Conservation (phyloP, 2,888 invertebrate genomes). For the Epinotia brunnichana region DNA sequence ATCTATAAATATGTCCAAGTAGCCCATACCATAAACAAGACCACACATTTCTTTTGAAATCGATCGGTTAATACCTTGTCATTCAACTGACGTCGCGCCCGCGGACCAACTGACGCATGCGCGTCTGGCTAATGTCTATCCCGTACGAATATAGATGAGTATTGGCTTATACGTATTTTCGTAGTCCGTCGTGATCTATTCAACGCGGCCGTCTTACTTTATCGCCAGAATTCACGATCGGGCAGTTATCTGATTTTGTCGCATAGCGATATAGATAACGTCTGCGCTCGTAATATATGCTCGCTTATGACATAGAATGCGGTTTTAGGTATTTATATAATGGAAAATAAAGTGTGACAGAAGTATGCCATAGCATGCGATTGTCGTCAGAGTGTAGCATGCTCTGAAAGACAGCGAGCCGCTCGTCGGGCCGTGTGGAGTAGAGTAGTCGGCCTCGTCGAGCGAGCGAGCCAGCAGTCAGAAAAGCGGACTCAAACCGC, state of each 20-base stretch:
- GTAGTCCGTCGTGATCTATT: conserved; percentile 70
- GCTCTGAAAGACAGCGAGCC: conserved; percentile 47
- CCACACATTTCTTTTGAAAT: conserved; percentile 75
- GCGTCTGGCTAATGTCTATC: conserved; percentile 81
- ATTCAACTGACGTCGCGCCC: conserved; percentile 78
- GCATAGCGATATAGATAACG: conserved; percentile 78
- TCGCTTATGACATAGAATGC: conserved; percentile 75
- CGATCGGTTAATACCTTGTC: conserved; percentile 79
- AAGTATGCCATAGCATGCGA: conserved; percentile 59
- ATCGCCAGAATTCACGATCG: conserved; percentile 68
- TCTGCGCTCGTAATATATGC: conserved; percentile 73
- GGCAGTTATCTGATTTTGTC: conserved; percentile 77
- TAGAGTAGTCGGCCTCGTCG: conserved; percentile 49
- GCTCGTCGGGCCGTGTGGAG: conserved; percentile 57
- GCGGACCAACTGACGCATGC: conserved; percentile 77
- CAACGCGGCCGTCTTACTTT: conserved; percentile 72
- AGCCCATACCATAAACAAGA: conserved; percentile 52
- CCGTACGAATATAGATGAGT: conserved; percentile 76
- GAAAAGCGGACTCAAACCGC: conserved; percentile 80
- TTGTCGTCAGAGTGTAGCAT: conserved; percentile 53
- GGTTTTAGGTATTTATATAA: conserved; percentile 69
- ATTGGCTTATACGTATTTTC: conserved; percentile 71
- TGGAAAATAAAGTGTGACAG: conserved; percentile 75
- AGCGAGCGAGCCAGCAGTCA: conserved; percentile 61
- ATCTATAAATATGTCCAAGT: conserved; percentile 36